Evolutionary conservation across 2,888 invertebrate genomes (phyloP).

Genomic region (Orchestes rusci): DNA sequence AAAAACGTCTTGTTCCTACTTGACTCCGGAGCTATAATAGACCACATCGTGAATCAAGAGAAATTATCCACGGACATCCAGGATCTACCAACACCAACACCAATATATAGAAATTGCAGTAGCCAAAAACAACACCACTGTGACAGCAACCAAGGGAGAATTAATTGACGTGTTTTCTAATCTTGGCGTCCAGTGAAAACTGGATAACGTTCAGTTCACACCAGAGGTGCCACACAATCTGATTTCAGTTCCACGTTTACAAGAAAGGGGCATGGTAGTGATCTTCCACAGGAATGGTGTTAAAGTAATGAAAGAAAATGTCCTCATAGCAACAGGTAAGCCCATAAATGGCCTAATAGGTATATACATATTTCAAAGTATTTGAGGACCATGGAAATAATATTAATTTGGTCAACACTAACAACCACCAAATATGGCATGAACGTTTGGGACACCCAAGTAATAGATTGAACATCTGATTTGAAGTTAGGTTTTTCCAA

Average conservation of each 20-base stretch:
- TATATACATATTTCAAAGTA: too few relatives aligned
- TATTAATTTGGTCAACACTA: too few relatives aligned
- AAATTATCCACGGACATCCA: constrained; percentile 9
- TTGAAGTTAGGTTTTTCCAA: too few relatives aligned
- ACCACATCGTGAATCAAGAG: constrained; percentile 16
- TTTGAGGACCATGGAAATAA: too few relatives aligned
- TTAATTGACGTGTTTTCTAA: too few relatives aligned
- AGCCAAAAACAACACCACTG: too few relatives aligned
- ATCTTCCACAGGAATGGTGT: constrained; percentile 3
- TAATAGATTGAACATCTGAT: too few relatives aligned
- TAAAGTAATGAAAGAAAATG: background rate
- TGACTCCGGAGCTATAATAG: constrained; percentile 25
- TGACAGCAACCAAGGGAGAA: too few relatives aligned
- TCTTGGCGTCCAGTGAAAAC: constrained; percentile 15
- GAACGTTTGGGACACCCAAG: too few relatives aligned
- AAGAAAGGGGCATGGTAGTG: constrained; percentile 1
- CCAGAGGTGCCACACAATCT: constrained; percentile 33
- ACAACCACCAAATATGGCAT: too few relatives aligned
- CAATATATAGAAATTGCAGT: too few relatives aligned
- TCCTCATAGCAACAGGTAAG: background rate
- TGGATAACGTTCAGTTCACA: constrained; percentile 32
- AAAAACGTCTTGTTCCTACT: constrained; percentile 16
- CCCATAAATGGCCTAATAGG: too few relatives aligned
- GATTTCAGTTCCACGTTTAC: constrained; percentile 5
- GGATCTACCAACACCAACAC: constrained; percentile 10